Evolutionary conservation across 2,797 vertebrate genomes (phyloP), one percentile per base, ranked within the genome.

Genomic region (Coregonus suidteri): DNA sequence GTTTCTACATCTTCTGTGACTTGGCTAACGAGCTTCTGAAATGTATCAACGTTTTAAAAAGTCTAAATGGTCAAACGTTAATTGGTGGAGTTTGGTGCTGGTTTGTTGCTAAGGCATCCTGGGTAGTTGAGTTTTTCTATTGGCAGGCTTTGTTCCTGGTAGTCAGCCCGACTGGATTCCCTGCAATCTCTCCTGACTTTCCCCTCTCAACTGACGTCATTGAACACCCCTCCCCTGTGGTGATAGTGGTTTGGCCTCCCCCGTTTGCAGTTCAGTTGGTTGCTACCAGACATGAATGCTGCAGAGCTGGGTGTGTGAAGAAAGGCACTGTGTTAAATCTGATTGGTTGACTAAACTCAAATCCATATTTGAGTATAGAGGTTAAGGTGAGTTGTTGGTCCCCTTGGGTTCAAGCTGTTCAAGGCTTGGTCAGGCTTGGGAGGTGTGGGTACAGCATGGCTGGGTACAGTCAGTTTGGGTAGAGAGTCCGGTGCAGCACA

Each of bases 401-500:
- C 25, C 3, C 1, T 31, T 66, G 64, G 11, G 30, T 66, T 31
- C 30, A 65, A 31, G 25, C 18, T 18, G 64, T 30, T 31, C 64
- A 62, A 20, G 56, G 56, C 56, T 59, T 59, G 56, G 56, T 25
- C 20, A 20, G 56, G 56, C 56, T 59, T 59, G 56, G 56, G 16
- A 59, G 15, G 30, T 53, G 11, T 14, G 51, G 51, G 51, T 52
- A 14, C 51, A 62, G 15, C 51, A 13, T 72, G 73, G 71, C 11
- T 15, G 75, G 67, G 68, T 75, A 76, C 73, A 75, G 81, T 88
- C 76, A 68, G 75, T 59, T 78, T 74, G 14, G 68, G 82, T 41
- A 64, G 31, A 54, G 81, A 70, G 51, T 65, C 75, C 71, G 31
- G 64, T 79, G 80, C 82, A 82, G 30, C 87, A 91, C 82, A 94